Evolutionary conservation across 1,140 invertebrate species (phyloP).

Genomic region (Dendroctonus valens): DNA sequence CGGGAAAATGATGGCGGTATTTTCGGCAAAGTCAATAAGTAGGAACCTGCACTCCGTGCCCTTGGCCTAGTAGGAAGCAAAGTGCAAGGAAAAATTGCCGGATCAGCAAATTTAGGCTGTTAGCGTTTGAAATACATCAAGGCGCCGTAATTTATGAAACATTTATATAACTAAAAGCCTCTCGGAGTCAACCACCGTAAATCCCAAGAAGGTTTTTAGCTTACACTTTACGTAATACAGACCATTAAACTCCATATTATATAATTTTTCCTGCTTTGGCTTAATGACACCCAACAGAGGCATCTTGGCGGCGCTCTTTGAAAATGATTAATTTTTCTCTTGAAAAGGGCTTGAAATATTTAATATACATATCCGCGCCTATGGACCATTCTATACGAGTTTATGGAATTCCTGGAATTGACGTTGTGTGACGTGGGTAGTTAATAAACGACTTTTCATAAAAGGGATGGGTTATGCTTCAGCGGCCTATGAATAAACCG

Average conservation of each 20-base stretch:
- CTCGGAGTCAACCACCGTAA: conserved; percentile 13
- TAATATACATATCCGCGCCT: no score
- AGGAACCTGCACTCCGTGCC: not conserved
- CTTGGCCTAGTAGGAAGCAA: not conserved
- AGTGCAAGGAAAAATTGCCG: not conserved
- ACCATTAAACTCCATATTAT: conserved; percentile 20
- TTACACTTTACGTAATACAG: conserved; percentile 14
- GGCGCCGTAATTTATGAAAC: conserved; percentile 8
- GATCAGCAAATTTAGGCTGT: not conserved
- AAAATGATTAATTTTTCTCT: conserved; percentile 5
- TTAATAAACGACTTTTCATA: no score
- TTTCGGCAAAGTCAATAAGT: not conserved
- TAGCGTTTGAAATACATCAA: not conserved
- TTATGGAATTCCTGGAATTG: no score
- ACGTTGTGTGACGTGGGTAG: no score
- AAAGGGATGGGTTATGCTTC: no score
- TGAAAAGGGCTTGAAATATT: not conserved
- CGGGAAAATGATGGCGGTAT: not conserved
- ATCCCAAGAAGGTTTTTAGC: conserved; percentile 14
- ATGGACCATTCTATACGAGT: no score
- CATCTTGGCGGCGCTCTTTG: not conserved
- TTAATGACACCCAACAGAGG: conserved; percentile 12
- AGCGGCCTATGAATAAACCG: no score
- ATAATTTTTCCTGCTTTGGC: conserved; percentile 11
- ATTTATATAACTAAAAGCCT: conserved; percentile 21